Conservation (phyloP, 1,140 invertebrate species). For the Drosophila albomicans region DNA sequence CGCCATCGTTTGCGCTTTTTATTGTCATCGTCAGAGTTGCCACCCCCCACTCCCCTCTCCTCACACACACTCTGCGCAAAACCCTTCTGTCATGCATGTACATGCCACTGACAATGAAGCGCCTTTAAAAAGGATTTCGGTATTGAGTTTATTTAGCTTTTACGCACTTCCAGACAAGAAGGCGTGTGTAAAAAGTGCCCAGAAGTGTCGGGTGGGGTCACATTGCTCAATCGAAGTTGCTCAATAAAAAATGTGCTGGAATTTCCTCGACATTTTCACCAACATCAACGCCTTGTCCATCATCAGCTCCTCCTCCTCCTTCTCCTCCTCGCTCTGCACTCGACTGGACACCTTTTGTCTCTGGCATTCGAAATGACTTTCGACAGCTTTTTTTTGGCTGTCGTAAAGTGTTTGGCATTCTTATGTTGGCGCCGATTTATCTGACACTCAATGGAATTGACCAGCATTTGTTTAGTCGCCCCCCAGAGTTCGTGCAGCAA, state of each 20-base stretch:
- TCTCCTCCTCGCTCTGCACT: not conserved
- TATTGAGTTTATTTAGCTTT: conserved; percentile 71
- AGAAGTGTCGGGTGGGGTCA: not conserved
- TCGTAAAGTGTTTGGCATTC: too few relatives aligned
- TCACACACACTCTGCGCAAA: too few relatives aligned
- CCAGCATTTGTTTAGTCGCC: conserved; percentile 59
- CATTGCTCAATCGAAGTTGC: conserved; percentile 68
- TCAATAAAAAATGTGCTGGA: conserved; percentile 76
- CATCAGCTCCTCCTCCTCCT: not conserved
- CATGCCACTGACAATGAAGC: not conserved
- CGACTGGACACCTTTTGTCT: conserved; percentile 16
- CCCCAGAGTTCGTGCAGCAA: not conserved
- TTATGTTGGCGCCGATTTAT: conserved; percentile 39
- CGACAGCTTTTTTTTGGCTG: conserved; percentile 55
- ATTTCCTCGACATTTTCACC: conserved; percentile 64
- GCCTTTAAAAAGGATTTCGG: conserved; percentile 56
- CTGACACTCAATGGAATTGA: conserved; percentile 52
- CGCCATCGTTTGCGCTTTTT: conserved; percentile 66
- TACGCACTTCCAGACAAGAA: conserved; percentile 13
- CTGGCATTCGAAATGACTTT: conserved; percentile 42
- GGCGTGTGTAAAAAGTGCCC: not conserved
- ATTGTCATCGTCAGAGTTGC: conserved; percentile 68
- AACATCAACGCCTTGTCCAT: conserved; percentile 44
- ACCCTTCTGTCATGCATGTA: not conserved
- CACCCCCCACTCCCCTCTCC: not conserved